Percentiles rank a stretch among this genome's conserved stretches.
phyloP scores from a whole-genome alignment of 1,140 invertebrate species.

The Zaprionus nigranus region DNA sequence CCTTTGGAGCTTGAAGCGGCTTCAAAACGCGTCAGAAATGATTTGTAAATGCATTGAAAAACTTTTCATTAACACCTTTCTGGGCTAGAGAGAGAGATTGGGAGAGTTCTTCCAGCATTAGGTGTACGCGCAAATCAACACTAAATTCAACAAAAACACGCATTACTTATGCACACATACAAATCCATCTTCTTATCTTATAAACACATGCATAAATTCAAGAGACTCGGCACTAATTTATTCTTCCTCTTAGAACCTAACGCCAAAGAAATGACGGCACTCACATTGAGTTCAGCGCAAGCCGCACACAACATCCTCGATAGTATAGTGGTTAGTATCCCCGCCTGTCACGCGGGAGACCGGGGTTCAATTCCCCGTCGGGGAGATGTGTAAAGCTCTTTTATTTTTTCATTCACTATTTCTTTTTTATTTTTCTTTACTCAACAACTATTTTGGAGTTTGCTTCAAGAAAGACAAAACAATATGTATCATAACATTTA shows the following conservation, averaged over 20 bases:
- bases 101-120: too few relatives aligned
- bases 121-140: not conserved
- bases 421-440: too few relatives aligned
- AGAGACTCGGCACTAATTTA: not conserved
- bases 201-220: not conserved
- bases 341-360: constrained; percentile 86
- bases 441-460: not conserved
- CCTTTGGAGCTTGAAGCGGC: constrained; percentile 28
- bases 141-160: constrained; percentile 1
- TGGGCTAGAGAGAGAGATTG: too few relatives aligned
- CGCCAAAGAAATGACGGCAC: not conserved
- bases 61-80: constrained; percentile 62
- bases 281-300: constrained; percentile 7
- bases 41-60: constrained; percentile 67
- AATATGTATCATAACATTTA: too few relatives aligned
- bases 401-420: not conserved
- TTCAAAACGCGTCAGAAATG: constrained; percentile 59
- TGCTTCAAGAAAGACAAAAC: not conserved
- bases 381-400: constrained; percentile 66
- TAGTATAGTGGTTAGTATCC: constrained; percentile 84
- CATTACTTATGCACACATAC: constrained; percentile 4
- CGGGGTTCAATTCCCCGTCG: constrained; percentile 86
- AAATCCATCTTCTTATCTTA: constrained; percentile 4
- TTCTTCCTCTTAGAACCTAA: constrained; percentile 8
- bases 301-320: constrained; percentile 34